Percentiles rank a stretch among this genome's conserved stretches.
Evolutionary conservation across 2,888 invertebrate species (phyloP).

Genomic region (Tiliacea aurago): DNA sequence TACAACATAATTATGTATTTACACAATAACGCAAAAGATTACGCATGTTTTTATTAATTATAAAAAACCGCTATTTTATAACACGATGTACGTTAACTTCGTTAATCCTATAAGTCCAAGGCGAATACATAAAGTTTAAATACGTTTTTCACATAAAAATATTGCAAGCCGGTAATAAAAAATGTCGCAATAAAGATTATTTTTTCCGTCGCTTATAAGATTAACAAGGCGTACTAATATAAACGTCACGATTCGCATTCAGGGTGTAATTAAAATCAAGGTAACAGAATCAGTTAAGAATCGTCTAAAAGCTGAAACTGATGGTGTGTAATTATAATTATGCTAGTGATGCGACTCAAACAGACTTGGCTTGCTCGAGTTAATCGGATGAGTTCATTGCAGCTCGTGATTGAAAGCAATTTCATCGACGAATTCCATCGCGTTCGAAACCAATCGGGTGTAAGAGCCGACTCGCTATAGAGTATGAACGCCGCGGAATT

Average conservation of each 20-base stretch:
- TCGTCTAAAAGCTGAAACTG: slow-evolving; percentile 66
- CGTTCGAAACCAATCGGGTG: slow-evolving; percentile 30
- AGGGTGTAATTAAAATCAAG: slow-evolving; percentile 66
- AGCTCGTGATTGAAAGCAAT: slow-evolving; percentile 30
- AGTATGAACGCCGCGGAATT: slow-evolving; percentile 24
- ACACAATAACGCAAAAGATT: slow-evolving; percentile 56
- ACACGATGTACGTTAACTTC: slow-evolving; percentile 63
- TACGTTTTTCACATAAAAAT: slow-evolving; percentile 67
- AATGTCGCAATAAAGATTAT: slow-evolving; percentile 72
- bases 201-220: slow-evolving; percentile 74
- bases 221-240: slow-evolving; percentile 76
- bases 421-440: slow-evolving; percentile 10
- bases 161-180: slow-evolving; percentile 75
- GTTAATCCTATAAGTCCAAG: slow-evolving; percentile 73
- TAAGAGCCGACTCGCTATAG: slow-evolving; percentile 2
- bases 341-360: slow-evolving; percentile 61
- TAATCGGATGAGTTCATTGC: slow-evolving; percentile 35
- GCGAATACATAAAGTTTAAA: slow-evolving; percentile 63
- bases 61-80: slow-evolving; percentile 57
- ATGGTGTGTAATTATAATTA: slow-evolving; percentile 55
- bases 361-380: slow-evolving; percentile 46
- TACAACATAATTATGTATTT: slow-evolving; percentile 33
- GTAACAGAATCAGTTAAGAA: slow-evolving; percentile 72
- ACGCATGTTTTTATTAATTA: slow-evolving; percentile 48
- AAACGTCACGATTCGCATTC: slow-evolving; percentile 60